Evolutionary conservation across 2,888 invertebrate genomes (phyloP), one percentile per base, ranked within the genome.

Genomic region (Drosophila eohydei): DNA sequence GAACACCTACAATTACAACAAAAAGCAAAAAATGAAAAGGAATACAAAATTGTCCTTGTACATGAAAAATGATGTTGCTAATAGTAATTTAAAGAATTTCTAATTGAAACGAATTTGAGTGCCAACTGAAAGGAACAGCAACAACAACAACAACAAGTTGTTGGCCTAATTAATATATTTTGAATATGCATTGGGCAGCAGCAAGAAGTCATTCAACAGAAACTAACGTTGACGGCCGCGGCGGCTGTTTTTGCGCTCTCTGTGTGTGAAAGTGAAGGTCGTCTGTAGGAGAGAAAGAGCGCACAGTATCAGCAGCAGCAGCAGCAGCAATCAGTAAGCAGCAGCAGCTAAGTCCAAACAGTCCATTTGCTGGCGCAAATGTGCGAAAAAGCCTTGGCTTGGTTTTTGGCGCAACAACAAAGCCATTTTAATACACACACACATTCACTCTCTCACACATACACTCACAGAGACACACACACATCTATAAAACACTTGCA

Each of bases 371-470:
- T 75, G 75, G 75, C 71, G 79, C 70, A 77, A 89, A 80, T 82
- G 80, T 89, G 83, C 74, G 76, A 87, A 82, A 89, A 85, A 89
- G 82, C 86, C 86, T 86, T 86, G 88, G 86, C 89, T 86, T 87
- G 82, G 78, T 87, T 84, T 83, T 86, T 82, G 82, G 84, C 70
- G 74, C 81, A 89, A 82, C 88, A 89, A 84, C 89, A 89, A 88
- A 80, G 80, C 80, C 62, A 60, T 70, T 64, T 71, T 73, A 57
- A 73, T 64, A 54, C 44, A 59, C 60, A 70, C 51, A 67, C 26
- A 50, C n/a, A 40, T 7, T 41, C 30, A 46, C 14, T 43, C 44
- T 44, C 16, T 61, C 26, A 54, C 44, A 54, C 16, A 68, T 6
- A 32, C 30, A 32, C 7, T 32, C 6, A 32, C 21, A 21, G 21